A percentile compares a stretch with the other conserved stretches of the same genome.
Evolutionary conservation across 2,113 vertebrate species (phyloP).

Genomic region (Pteronura brasiliensis): DNA sequence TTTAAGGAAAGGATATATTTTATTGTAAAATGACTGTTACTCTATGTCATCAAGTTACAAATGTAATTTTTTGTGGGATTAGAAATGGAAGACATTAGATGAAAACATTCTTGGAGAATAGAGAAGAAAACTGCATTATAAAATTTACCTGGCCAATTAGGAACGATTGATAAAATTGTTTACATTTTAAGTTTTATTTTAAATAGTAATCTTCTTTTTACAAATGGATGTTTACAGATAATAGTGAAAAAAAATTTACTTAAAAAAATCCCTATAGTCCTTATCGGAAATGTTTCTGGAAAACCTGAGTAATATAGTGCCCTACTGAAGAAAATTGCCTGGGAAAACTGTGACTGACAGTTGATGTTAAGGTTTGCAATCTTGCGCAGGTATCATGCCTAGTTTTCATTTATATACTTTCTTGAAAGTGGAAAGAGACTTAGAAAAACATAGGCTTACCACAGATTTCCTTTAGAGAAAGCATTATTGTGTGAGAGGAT

Average conservation of each 20-base stretch:
- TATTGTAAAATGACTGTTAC: slow-evolving; percentile 24
- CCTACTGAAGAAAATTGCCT: slow-evolving; percentile 47
- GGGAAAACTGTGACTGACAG: slow-evolving; percentile 53
- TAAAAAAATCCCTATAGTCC: slow-evolving; percentile 18
- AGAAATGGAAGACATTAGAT: slow-evolving; percentile 3
- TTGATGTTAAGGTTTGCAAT: slow-evolving; percentile 32
- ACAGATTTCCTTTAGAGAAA: slow-evolving; percentile 31
- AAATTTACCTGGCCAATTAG: neutral
- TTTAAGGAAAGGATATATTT: neutral
- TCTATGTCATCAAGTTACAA: neutral
- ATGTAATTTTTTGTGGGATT: slow-evolving; percentile 11
- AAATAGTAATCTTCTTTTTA: slow-evolving; percentile 21
- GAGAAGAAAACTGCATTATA: neutral
- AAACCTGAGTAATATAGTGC: slow-evolving; percentile 20
- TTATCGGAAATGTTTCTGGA: slow-evolving; percentile 44
- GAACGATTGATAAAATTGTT: neutral
- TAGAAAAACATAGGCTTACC: slow-evolving; percentile 34
- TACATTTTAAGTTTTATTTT: slow-evolving; percentile 25
- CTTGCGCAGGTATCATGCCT: slow-evolving; percentile 30
- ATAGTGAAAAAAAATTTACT: slow-evolving; percentile 27
- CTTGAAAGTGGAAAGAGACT: slow-evolving; percentile 24
- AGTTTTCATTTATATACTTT: slow-evolving; percentile 58
- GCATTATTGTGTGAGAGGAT: slow-evolving; percentile 12
- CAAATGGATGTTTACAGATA: neutral
- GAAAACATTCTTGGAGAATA: neutral